Conservation (phyloP, 2,113 vertebrate genomes). For the Lanius ludovicianus region DNA sequence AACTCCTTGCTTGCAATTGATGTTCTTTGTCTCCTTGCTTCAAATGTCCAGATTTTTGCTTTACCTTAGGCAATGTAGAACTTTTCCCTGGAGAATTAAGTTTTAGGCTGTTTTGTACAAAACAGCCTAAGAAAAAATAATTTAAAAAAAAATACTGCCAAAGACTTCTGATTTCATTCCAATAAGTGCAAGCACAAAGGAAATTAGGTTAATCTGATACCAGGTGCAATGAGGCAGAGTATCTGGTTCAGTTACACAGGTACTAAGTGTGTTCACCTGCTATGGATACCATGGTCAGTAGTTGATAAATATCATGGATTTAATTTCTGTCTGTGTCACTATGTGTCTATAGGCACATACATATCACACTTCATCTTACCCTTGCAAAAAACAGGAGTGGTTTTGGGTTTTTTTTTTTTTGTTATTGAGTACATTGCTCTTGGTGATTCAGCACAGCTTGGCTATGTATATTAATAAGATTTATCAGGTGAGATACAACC, state of each 20-base stretch:
- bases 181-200: not conserved
- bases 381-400: not conserved
- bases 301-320: not conserved
- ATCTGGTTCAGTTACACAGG: not conserved
- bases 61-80: not conserved
- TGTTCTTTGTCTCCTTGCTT: not conserved
- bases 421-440: not conserved
- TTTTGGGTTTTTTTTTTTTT: not conserved
- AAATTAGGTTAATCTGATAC: not conserved
- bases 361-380: not conserved
- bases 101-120: not conserved
- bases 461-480: not conserved
- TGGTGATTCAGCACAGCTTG: not conserved
- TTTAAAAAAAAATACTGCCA: not conserved
- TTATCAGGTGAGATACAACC: not conserved
- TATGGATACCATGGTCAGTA: not conserved
- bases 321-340: not conserved
- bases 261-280: not conserved
- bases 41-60: not conserved
- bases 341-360: not conserved
- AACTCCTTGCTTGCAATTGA: not conserved
- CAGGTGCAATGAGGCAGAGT: not conserved
- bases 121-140: not conserved
- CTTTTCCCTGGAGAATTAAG: not conserved
- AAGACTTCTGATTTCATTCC: not conserved